Conservation (phyloP, 2,797 vertebrate species). For the Lutjanus argentimaculatus region DNA sequence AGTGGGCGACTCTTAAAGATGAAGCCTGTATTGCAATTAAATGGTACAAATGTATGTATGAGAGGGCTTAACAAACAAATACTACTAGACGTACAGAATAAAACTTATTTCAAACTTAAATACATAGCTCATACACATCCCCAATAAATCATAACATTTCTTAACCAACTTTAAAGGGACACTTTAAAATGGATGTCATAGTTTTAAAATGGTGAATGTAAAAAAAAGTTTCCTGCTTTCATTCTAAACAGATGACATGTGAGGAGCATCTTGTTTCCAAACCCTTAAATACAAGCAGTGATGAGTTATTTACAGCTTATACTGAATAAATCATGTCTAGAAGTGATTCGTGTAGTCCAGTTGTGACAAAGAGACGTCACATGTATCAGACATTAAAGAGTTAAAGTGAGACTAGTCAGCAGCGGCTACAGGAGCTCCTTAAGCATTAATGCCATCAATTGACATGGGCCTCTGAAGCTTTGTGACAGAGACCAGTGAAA, state of each 20-base stretch:
- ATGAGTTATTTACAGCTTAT: slow-evolving; percentile 84
- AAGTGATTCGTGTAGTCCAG: slow-evolving; percentile 73
- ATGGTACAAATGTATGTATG: slow-evolving; percentile 21
- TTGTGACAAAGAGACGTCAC: slow-evolving; percentile 69
- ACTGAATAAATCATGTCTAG: slow-evolving; percentile 68
- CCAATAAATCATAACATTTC: slow-evolving; percentile 58
- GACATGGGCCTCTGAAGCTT: slow-evolving; percentile 72
- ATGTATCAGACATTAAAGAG: slow-evolving; percentile 62
- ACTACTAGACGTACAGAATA: slow-evolving; percentile 51
- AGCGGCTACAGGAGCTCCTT: slow-evolving; percentile 74
- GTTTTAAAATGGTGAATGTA: slow-evolving; percentile 73
- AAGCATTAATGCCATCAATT: slow-evolving; percentile 75
- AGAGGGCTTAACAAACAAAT: slow-evolving; percentile 57
- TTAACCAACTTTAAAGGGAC: slow-evolving; percentile 60
- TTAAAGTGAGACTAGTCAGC: slow-evolving; percentile 75
- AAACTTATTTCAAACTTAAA: slow-evolving; percentile 70
- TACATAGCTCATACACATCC: slow-evolving; percentile 56
- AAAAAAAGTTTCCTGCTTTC: slow-evolving; percentile 59
- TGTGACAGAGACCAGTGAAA: slow-evolving; percentile 65
- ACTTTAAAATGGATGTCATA: slow-evolving; percentile 69
- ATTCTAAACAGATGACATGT: slow-evolving; percentile 63
- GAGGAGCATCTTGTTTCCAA: slow-evolving; percentile 63
- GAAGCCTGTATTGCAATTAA: slow-evolving; percentile 55
- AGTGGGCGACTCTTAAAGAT: slow-evolving; percentile 31
- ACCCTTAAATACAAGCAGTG: slow-evolving; percentile 75